Conservation (phyloP, 2,797 vertebrate genomes). For the Neoniphon sammara region DNA sequence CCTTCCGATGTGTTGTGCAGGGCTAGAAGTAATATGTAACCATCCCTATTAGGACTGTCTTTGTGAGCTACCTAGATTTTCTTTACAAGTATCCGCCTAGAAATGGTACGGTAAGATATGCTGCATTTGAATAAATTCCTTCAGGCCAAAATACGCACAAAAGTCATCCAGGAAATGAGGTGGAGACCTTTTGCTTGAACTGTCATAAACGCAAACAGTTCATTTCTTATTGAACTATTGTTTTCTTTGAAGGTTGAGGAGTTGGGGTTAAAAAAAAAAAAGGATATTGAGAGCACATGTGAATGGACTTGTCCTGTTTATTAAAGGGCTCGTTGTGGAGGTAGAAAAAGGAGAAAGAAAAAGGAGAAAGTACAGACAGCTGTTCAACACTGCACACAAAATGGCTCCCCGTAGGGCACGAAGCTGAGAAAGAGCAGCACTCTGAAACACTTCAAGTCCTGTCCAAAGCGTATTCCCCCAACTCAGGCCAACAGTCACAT, state of each 20-base stretch:
- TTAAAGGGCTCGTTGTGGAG: constrained; percentile 56
- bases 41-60: background rate
- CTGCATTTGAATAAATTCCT: background rate
- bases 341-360: constrained; percentile 54
- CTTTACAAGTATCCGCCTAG: background rate
- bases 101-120: background rate
- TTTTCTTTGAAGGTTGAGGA: constrained; percentile 64
- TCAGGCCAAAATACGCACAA: constrained; percentile 31
- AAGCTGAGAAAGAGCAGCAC: constrained; percentile 45
- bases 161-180: constrained; percentile 50
- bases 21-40: background rate
- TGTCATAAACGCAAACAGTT: constrained; percentile 61
- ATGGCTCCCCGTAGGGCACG: constrained; percentile 59
- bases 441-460: constrained; percentile 33
- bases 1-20: background rate
- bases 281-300: constrained; percentile 70
- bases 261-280: constrained; percentile 47
- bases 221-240: constrained; percentile 58
- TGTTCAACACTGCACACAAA: constrained; percentile 60
- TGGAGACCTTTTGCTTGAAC: constrained; percentile 27
- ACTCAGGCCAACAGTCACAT: constrained; percentile 37
- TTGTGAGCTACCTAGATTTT: background rate
- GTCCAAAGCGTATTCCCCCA: constrained; percentile 41
- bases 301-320: constrained; percentile 59
- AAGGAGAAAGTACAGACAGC: constrained; percentile 62